Evolutionary conservation across 2,888 invertebrate species (phyloP).

Genomic region (Eupsilia transversa): DNA sequence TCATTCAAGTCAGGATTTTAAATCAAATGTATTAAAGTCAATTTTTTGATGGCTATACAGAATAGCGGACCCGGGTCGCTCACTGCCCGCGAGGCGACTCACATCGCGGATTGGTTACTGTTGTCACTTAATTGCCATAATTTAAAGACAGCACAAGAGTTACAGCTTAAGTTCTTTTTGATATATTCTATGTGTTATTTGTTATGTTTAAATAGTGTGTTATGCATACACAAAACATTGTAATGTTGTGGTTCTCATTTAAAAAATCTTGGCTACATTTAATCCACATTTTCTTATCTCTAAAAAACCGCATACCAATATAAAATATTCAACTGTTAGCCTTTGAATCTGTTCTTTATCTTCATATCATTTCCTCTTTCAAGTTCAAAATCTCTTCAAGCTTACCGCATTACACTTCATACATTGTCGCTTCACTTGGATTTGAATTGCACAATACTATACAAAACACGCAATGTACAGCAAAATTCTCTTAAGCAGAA

Average conservation of each 20-base stretch:
- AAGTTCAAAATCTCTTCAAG: constrained; percentile 18
- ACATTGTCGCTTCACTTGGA: constrained; percentile 34
- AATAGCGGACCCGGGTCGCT: too few species aligned
- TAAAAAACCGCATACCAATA: constrained; percentile 6
- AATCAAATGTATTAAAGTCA: too few species aligned
- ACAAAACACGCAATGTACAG: constrained; percentile 39
- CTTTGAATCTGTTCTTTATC: constrained; percentile 44
- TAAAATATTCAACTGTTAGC: constrained; percentile 36
- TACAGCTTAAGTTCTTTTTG: too few species aligned
- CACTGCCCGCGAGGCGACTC: too few species aligned
- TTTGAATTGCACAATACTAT: not conserved
- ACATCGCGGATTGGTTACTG: too few species aligned
- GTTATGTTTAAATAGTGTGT: too few species aligned
- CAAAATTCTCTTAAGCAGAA: constrained; percentile 27
- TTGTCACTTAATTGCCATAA: too few species aligned
- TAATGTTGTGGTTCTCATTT: not conserved
- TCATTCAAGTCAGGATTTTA: too few species aligned
- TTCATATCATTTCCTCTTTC: constrained; percentile 28
- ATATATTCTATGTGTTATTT: too few species aligned
- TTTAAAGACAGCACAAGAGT: too few species aligned
- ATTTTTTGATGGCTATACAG: too few species aligned
- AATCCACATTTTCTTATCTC: not conserved
- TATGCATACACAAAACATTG: too few species aligned
- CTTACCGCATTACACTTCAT: constrained; percentile 7
- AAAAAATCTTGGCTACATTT: not conserved